Percentiles rank a stretch among this genome's conserved stretches.
Conservation (phyloP, 1,140 invertebrate species). For the Listronotus oregonensis region DNA sequence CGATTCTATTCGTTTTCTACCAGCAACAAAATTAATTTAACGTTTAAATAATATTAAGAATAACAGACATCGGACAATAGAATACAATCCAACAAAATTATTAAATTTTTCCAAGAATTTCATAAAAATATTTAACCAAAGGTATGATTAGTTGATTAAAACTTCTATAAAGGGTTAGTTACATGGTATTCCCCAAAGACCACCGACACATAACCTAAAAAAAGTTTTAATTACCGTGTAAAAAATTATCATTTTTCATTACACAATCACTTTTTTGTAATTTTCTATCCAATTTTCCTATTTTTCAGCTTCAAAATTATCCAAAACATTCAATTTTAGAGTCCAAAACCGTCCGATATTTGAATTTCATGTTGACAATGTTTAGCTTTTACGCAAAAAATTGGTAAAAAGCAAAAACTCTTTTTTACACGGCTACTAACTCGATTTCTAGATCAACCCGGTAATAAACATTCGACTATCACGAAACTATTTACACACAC, state of each 20-base stretch:
- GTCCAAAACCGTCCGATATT: background rate
- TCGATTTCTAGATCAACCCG: conserved; percentile 14
- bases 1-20: no score
- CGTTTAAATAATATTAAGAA: no score
- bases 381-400: no score
- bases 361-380: background rate
- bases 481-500: conserved; percentile 11
- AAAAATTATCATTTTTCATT: conserved; percentile 11
- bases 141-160: no score
- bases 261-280: background rate
- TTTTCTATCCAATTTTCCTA: background rate
- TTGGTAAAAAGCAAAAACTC: background rate
- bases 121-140: no score
- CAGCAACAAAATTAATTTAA: no score
- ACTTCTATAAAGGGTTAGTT: background rate
- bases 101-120: no score
- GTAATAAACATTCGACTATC: conserved; percentile 1
- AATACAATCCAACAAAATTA: no score
- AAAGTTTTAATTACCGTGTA: conserved; percentile 10
- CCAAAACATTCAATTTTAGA: background rate
- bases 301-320: background rate
- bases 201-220: background rate
- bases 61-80: no score
- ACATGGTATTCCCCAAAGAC: background rate
- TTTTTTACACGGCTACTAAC: conserved; percentile 4